These are phyloP conservation scores for Micrasema minimum DNA, from an alignment of 1,140 invertebrate genomes.

Conservation along the genomic window DNA sequence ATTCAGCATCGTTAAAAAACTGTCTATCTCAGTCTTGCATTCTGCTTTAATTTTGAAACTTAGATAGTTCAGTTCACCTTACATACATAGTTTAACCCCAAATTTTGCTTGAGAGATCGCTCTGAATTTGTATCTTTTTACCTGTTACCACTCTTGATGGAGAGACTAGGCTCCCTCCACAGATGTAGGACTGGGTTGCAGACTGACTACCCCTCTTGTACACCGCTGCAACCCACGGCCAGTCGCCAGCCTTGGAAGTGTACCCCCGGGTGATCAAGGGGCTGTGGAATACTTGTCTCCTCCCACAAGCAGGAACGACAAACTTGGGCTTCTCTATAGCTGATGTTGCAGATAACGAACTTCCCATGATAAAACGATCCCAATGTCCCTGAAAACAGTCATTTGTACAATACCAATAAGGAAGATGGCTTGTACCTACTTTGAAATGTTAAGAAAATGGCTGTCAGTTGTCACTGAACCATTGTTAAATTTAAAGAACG, in stretches of 20 bases:
- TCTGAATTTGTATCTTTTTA: not conserved
- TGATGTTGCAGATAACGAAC: not conserved
- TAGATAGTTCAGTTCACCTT: too few species aligned
- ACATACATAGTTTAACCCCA: too few species aligned
- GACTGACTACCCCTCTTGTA: constrained; percentile 8
- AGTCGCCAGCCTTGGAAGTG: constrained; percentile 33
- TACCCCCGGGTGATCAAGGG: constrained; percentile 1
- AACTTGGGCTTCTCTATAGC: not conserved
- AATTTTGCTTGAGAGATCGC: too few species aligned
- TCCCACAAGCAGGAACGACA: not conserved
- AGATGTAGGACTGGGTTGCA: constrained; percentile 21
- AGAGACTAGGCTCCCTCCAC: constrained; percentile 35
- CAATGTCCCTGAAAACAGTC: constrained; percentile 15
- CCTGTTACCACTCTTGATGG: constrained; percentile 5
- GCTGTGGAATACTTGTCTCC: not conserved
- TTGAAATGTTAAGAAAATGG: too few species aligned
- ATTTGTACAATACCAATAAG: too few species aligned
- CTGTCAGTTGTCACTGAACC: too few species aligned
- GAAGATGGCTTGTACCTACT: too few species aligned
- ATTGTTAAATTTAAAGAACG: too few species aligned
- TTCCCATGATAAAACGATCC: constrained; percentile 3
- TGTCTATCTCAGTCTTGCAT: too few species aligned
- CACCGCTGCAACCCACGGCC: constrained; percentile 45
- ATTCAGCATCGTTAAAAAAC: too few species aligned
- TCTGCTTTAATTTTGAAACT: too few species aligned